These are phyloP conservation scores for Poeciliopsis presidionis DNA, from an alignment of 2,797 vertebrate species.

Conservation along the genomic window DNA sequence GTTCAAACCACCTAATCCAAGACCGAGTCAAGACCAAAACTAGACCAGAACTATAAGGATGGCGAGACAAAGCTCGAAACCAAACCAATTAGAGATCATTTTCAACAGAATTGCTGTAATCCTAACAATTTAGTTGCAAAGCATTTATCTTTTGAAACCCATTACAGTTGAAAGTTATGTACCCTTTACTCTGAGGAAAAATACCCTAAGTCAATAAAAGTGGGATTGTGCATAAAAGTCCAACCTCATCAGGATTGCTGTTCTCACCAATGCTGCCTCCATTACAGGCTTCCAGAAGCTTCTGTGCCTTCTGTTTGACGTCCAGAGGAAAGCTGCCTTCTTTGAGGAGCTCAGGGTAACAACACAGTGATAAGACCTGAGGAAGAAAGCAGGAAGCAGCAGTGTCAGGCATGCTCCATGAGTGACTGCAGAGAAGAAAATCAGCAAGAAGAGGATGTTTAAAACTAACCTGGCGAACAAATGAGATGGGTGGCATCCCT, in stretches of 20 bases:
- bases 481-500: conserved; percentile 72
- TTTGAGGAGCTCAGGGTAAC: conserved; percentile 65
- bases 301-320: conserved; percentile 57
- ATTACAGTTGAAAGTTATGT: neutral
- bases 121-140: neutral
- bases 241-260: neutral
- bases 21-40: neutral
- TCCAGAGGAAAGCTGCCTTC: conserved; percentile 57
- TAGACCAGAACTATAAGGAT: neutral
- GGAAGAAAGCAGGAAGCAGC: neutral
- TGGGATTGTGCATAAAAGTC: neutral
- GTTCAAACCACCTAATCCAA: neutral
- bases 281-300: conserved; percentile 60
- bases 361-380: conserved; percentile 66
- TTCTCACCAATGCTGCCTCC: conserved; percentile 70
- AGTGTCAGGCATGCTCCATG: neutral
- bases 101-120: neutral
- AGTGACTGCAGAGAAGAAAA: neutral
- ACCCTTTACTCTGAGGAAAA: neutral
- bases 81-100: neutral
- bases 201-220: neutral
- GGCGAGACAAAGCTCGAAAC: neutral
- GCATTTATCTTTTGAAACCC: neutral
- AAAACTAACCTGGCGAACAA: conserved; percentile 72
- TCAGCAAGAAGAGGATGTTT: neutral